A percentile compares a stretch with the other conserved stretches of the same genome.
Evolutionary conservation across 2,888 invertebrate species (phyloP).

Genomic region (Galerucella pusilla): DNA sequence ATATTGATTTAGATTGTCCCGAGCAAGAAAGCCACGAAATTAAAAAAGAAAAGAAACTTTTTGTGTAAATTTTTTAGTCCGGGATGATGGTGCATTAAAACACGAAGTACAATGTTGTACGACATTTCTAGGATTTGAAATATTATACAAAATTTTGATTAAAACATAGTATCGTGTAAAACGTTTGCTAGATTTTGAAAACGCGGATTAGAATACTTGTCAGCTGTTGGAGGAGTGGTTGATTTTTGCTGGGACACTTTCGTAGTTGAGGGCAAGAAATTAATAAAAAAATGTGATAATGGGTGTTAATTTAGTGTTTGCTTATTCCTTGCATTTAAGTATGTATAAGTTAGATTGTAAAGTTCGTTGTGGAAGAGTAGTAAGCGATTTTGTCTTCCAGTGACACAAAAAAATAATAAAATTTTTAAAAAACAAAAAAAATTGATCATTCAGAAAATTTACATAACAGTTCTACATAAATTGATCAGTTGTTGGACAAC

Average conservation of each 20-base stretch:
- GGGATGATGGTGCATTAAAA: slow-evolving; percentile 4
- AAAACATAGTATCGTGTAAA: neutral
- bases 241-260: slow-evolving; percentile 20
- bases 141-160: neutral
- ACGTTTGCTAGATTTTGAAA: neutral
- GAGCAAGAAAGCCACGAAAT: neutral
- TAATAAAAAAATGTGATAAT: slow-evolving; percentile 55
- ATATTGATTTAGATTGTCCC: neutral
- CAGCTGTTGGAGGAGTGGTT: neutral
- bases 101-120: neutral
- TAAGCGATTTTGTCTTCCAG: slow-evolving; percentile 58
- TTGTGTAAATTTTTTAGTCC: neutral
- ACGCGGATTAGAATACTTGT: neutral
- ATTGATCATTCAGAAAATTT: slow-evolving; percentile 24
- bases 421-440: slow-evolving; percentile 39
- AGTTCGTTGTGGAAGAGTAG: slow-evolving; percentile 53
- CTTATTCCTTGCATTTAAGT: slow-evolving; percentile 58
- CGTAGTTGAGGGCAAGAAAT: slow-evolving; percentile 43
- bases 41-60: neutral
- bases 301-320: slow-evolving; percentile 50
- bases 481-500: slow-evolving; percentile 20
- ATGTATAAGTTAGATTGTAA: slow-evolving; percentile 55
- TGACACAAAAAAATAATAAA: slow-evolving; percentile 59
- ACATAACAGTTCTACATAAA: slow-evolving; percentile 27
- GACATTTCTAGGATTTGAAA: neutral